These are phyloP conservation scores for Plecturocebus donacophilus DNA, from an alignment of 2,113 vertebrate species.

Conservation along the genomic window DNA sequence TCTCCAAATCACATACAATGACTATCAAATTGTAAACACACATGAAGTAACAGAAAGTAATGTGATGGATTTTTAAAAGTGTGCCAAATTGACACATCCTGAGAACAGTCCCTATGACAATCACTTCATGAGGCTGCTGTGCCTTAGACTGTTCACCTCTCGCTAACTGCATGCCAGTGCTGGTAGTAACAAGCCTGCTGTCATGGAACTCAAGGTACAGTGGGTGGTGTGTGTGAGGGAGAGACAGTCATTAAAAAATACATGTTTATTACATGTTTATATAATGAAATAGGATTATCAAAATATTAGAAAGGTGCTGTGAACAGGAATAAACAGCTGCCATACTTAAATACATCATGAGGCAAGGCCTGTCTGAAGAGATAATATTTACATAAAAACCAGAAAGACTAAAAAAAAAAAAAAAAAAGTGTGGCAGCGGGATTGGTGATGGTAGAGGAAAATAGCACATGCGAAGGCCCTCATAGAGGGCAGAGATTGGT, in stretches of 20 bases:
- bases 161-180: not conserved
- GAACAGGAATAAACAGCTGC: not conserved
- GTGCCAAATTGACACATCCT: not conserved
- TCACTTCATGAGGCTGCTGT: not conserved
- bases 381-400: not conserved
- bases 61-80: not conserved
- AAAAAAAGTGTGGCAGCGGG: not conserved
- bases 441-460: not conserved
- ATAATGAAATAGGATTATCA: not conserved
- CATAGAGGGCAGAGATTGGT: not conserved
- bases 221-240: not conserved
- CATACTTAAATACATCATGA: not conserved
- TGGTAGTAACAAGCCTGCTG: not conserved
- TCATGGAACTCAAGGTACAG: not conserved
- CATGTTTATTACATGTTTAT: not conserved
- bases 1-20: not conserved
- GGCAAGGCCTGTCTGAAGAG: not conserved
- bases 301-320: not conserved
- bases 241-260: not conserved
- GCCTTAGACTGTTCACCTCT: not conserved
- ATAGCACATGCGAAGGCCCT: not conserved
- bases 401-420: not conserved
- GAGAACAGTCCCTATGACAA: not conserved
- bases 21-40: constrained; percentile 28
- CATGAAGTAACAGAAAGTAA: not conserved